Evolutionary conservation across 1,140 invertebrate genomes (phyloP).

Genomic region (Anagrus nilaparvatae): DNA sequence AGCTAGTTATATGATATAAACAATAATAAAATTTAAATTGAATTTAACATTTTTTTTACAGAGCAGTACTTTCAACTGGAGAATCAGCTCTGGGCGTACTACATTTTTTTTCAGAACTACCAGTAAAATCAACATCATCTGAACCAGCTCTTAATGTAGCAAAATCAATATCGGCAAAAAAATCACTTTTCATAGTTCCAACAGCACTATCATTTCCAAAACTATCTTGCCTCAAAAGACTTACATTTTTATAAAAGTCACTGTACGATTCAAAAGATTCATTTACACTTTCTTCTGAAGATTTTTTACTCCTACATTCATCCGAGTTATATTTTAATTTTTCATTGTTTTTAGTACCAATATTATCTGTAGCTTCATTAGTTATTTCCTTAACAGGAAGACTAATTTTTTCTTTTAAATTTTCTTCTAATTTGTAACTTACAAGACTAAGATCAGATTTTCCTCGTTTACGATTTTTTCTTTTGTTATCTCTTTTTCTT

Average conservation of each 20-base stretch:
- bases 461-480: constrained; percentile 8
- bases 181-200: constrained; percentile 40
- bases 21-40: background rate
- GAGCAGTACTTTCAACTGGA: constrained; percentile 37
- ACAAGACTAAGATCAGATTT: constrained; percentile 14
- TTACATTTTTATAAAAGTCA: constrained; percentile 25
- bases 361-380: constrained; percentile 9
- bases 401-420: constrained; percentile 11
- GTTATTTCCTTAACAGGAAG: constrained; percentile 9
- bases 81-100: constrained; percentile 27
- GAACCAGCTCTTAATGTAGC: constrained; percentile 28
- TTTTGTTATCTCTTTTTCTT: constrained; percentile 11
- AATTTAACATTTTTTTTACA: constrained; percentile 31
- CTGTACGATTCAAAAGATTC: constrained; percentile 17
- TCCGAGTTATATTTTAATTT: constrained; percentile 3
- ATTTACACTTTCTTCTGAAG: background rate
- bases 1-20: background rate
- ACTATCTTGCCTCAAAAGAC: constrained; percentile 34
- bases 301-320: constrained; percentile 9
- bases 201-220: constrained; percentile 39
- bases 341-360: background rate
- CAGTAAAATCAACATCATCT: constrained; percentile 25
- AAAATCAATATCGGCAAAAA: constrained; percentile 38
- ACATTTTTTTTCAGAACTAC: constrained; percentile 28
- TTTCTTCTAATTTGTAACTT: too few species aligned